These are phyloP conservation scores for Himalopsyche anomala DNA, from an alignment of 2,888 invertebrate species.

Conservation along the genomic window DNA sequence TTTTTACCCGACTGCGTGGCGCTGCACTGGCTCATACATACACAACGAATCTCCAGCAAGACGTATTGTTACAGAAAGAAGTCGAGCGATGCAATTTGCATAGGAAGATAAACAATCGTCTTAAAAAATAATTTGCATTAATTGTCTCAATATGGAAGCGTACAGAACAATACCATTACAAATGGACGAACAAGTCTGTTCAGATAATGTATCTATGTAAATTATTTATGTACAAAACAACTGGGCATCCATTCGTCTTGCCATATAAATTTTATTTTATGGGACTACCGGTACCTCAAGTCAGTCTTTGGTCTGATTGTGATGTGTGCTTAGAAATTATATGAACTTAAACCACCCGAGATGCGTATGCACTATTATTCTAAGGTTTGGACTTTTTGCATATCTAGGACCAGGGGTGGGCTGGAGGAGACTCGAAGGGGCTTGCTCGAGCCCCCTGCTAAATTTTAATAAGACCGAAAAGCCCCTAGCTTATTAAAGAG, in stretches of 20 bases:
- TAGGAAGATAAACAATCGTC: slow-evolving; percentile 57
- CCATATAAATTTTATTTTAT: not conserved
- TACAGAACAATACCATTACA: slow-evolving; percentile 47
- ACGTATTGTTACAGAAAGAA: slow-evolving; percentile 47
- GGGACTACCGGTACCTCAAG: not conserved
- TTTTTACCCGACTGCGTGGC: too few relatives aligned
- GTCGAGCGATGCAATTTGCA: slow-evolving; percentile 50
- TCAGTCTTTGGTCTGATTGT: not conserved
- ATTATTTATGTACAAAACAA: slow-evolving; percentile 9
- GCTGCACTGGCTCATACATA: too few relatives aligned
- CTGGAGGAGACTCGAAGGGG: too few relatives aligned
- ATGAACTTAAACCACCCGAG: too few relatives aligned
- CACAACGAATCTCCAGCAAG: slow-evolving; percentile 36
- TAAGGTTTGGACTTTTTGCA: too few relatives aligned
- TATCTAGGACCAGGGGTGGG: too few relatives aligned
- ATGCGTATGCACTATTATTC: too few relatives aligned
- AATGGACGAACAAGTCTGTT: not conserved
- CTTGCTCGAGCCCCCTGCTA: too few relatives aligned
- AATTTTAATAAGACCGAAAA: too few relatives aligned
- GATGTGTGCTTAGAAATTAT: not conserved
- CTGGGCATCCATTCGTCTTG: slow-evolving; percentile 13
- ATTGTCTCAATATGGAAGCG: slow-evolving; percentile 43
- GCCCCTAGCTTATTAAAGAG: too few relatives aligned
- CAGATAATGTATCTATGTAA: slow-evolving; percentile 5
- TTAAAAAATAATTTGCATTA: slow-evolving; percentile 54